phyloP scores from a whole-genome alignment of 2,888 invertebrate genomes.

The Halocaridina rubra region DNA sequence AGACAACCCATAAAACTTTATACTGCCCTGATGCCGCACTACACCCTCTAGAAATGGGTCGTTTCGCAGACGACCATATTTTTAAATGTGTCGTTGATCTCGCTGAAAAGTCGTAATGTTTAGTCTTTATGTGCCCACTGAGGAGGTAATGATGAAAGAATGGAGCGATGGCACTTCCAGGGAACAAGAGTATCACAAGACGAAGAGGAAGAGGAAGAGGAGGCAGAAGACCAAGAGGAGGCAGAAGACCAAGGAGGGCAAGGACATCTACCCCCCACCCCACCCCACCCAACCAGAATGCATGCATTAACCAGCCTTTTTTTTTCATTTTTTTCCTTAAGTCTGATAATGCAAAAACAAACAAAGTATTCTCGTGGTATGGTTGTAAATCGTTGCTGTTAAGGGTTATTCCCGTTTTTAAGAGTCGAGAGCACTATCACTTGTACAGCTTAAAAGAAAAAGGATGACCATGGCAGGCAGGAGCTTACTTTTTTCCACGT shows the following conservation, averaged over 20 bases:
- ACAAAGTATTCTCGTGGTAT: too few species aligned
- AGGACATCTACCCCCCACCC: background rate
- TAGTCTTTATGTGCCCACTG: slow-evolving; percentile 43
- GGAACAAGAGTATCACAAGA: background rate
- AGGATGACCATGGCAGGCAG: too few species aligned
- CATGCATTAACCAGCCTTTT: too few species aligned
- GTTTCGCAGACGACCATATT: slow-evolving; percentile 49
- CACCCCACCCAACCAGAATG: too few species aligned
- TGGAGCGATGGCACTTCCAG: slow-evolving; percentile 3
- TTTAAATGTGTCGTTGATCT: slow-evolving; percentile 56
- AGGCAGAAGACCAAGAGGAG: background rate
- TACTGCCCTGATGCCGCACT: slow-evolving; percentile 41
- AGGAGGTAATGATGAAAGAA: slow-evolving; percentile 18
- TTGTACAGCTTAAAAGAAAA: too few species aligned
- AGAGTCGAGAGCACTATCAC: too few species aligned
- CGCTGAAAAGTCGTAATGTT: slow-evolving; percentile 48
- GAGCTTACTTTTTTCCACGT: too few species aligned
- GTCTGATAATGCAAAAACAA: too few species aligned
- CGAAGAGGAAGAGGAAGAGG: background rate
- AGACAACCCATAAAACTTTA: slow-evolving; percentile 48
- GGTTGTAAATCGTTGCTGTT: too few species aligned
- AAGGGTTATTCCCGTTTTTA: too few species aligned
- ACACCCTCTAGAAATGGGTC: slow-evolving; percentile 39
- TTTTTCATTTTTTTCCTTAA: too few species aligned
- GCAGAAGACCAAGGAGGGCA: too few species aligned